Base-by-base conservation (phyloP, 1,140 invertebrate species). In the Nasonia longicornis region DNA sequence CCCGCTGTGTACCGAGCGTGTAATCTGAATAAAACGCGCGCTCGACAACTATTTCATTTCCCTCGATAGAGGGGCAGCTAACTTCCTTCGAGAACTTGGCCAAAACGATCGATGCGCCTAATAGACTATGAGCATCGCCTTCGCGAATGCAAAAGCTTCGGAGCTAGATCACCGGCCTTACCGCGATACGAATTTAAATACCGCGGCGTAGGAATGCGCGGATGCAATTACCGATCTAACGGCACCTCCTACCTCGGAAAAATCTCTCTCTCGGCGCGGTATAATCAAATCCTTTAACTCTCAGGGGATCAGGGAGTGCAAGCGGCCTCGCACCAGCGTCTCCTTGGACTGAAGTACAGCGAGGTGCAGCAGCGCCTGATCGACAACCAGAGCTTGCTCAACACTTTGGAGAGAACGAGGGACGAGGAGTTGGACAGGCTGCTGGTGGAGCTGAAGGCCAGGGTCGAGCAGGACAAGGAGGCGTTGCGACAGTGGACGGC, bases 301-400 rank as follows among this genome's bases (percentile, higher is more conserved):
- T 77, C 42, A 86, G 88, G 85, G 35, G 87, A 89, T 79, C 87
- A 87, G 75, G 85, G 88, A 85, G 96, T 96, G 45, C 96, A 96
- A 20, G 95, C 96, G 0, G 94, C 96, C 0, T 97, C 96, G 26
- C 97, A 98, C 90, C 97, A 98, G 90, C 91, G 97, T 48, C 94
- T 97, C 45, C 91, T 98, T 78, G 95, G 95, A 66, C 92, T 98
- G 35, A 94, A 94, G 64, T 94, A 96, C 86, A 92, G 93, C 7
- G 95, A 96, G 85, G 95, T 95, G 26, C 96, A 98, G 89, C 94
- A 96, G 82, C 91, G 97, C 6, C 91, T 98, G 22, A 98, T 98
- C 84, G 97, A 97, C 90, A 98, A 98, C 90, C 97, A 97, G 89
- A 96, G 95, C 0, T 89, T 98, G 31, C 91, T 97, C 69, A 97